Evolutionary conservation across 2,797 vertebrate genomes (phyloP), one percentile per base, ranked within the genome.

Genomic region (Paramormyrops hopkinsi): DNA sequence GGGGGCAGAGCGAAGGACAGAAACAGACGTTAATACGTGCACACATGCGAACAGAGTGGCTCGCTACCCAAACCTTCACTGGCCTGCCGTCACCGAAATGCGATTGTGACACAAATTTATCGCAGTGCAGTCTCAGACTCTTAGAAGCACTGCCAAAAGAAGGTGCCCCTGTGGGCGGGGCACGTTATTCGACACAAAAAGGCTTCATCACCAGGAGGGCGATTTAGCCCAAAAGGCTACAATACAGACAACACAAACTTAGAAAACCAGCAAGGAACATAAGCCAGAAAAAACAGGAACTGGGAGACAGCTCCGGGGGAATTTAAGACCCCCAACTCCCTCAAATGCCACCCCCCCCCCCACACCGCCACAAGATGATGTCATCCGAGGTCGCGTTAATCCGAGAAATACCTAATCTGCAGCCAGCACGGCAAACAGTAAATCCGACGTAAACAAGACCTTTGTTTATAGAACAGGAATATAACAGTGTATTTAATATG

Each of bases 361-460:
- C 79, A 29, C 48, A 51, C 83, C 73, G 84, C 90, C 91, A 59
- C 37, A 48, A 89, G 90, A 90, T 89, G 88, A 92, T 90, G 91
- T 92, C 92, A 92, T 91, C 89, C 44, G 89, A 92, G 91, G 91
- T 90, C 88, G 89, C 90, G 88, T 90, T 92, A 93, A 93, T 93
- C 92, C 90, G 54, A 90, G 91, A 86, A 91, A 90, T 89, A 90
- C 89, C 91, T 93, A 93, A 92, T 92, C 92, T 91, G 79, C 54
- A 87, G 89, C 65, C 87, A 56, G 91, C 91, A 91, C 62, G 90
- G 90, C 89, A 88, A 76, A 84, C 91, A 9, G 90, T 89, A 91
- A 92, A 91, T 48, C 88, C 88, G 33, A 88, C 89, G 59, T 91
- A 92, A 92, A 93, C 91, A 93, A 90, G 90, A 88, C 51, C 84